Conservation (phyloP, 2,113 vertebrate species). For the Leuciscus idus region DNA sequence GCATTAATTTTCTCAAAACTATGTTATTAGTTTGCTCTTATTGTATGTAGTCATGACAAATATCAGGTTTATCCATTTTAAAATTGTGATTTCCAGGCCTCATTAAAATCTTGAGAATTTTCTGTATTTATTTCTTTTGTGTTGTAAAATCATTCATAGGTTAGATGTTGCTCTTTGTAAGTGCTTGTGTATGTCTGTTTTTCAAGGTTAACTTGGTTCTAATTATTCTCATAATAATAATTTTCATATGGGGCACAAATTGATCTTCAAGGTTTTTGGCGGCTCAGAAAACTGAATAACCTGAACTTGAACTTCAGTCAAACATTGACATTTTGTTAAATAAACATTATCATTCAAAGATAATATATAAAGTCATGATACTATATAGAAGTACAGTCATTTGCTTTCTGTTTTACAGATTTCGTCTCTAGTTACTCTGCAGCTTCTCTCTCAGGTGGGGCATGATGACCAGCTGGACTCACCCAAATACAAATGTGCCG, state of each 20-base stretch:
- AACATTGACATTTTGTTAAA: not conserved
- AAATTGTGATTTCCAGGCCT: not conserved
- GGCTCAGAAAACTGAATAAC: not conserved
- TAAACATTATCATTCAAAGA: not conserved
- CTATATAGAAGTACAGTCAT: not conserved
- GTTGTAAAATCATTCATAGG: not conserved
- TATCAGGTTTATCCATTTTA: not conserved
- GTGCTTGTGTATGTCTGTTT: not conserved
- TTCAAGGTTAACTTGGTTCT: not conserved
- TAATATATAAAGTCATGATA: not conserved
- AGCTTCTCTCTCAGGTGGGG: conserved; percentile 86
- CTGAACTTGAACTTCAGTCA: not conserved
- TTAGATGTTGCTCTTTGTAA: not conserved
- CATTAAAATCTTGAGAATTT: not conserved
- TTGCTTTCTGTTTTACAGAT: conserved; percentile 76
- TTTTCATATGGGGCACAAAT: not conserved
- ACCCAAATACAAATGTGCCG: conserved; percentile 94
- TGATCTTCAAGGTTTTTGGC: not conserved
- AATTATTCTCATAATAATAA: not conserved
- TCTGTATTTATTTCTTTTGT: not conserved
- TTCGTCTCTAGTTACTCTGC: conserved; percentile 92
- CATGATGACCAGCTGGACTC: conserved; percentile 92
- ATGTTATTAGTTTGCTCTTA: not conserved
- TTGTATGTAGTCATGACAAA: not conserved
- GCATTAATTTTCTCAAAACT: not conserved